These are phyloP conservation scores for Eudemis profundana DNA, from an alignment of 2,888 invertebrate genomes.

Conservation along the genomic window DNA sequence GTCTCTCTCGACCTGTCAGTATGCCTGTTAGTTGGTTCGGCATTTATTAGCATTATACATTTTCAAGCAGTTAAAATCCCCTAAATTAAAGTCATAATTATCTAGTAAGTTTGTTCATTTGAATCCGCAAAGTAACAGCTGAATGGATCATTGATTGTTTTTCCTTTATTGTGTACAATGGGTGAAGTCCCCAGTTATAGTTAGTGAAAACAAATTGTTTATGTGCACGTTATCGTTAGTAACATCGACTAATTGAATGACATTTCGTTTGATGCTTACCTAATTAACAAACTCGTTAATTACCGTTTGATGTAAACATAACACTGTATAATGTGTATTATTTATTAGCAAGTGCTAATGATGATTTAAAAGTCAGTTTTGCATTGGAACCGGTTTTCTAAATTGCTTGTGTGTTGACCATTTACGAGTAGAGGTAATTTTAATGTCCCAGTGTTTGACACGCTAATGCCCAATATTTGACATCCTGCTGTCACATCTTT, in stretches of 20 bases:
- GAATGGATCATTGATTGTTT: not conserved
- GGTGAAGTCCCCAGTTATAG: constrained; percentile 11
- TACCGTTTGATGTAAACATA: constrained; percentile 12
- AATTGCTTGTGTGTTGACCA: not conserved
- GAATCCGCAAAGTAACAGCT: not conserved
- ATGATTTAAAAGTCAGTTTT: constrained; percentile 24
- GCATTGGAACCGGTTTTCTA: not conserved
- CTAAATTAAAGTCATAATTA: too few species aligned
- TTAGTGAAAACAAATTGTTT: constrained; percentile 3
- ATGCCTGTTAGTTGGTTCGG: too few species aligned
- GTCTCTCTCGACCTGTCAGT: too few species aligned
- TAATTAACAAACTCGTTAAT: constrained; percentile 15
- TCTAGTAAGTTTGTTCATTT: not conserved
- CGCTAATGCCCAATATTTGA: too few species aligned
- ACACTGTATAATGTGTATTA: constrained; percentile 5
- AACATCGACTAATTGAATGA: constrained; percentile 19
- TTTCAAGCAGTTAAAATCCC: too few species aligned
- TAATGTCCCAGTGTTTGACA: too few species aligned
- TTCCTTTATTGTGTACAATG: not conserved
- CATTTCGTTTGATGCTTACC: constrained; percentile 17
- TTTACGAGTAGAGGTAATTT: not conserved
- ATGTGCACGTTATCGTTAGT: constrained; percentile 18
- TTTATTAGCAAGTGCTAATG: constrained; percentile 1
- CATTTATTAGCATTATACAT: too few species aligned
- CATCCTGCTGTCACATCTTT: too few species aligned